Base-by-base conservation (phyloP, 2,113 vertebrate genomes). In the Piprites chloris region DNA sequence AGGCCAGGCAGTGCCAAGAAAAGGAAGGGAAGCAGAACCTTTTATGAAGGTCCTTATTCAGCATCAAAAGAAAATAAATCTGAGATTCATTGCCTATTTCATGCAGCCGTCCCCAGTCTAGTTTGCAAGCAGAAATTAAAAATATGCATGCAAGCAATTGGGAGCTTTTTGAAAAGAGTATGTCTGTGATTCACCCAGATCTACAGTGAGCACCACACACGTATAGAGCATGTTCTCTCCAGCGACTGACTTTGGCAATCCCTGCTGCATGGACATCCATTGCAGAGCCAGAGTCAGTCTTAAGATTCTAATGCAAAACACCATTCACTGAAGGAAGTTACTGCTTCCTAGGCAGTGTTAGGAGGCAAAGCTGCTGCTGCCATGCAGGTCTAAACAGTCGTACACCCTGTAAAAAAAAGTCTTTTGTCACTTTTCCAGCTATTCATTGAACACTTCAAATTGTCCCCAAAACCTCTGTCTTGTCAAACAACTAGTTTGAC, bases 71-170 rank as follows among this genome's bases (percentile, higher is more conserved):
- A 32, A 78, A 92, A 66, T 19, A 61, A 63, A 50, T n/a, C 14
- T 65, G n/a, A 24, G 17, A n/a, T 53, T 68, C 4, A 1, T 12
- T 79, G 44, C 18, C 13, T 79, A 5, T 73, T 93, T 69, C 42
- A 41, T 46, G 14, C 37, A n/a, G 27, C 1, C 0, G 11, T 55
- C 80, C 75, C 65, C 65, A 77, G 21, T 22, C 50, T 42, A 50
- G 14, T 72, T 94, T 93, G 74, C 39, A 75, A 87, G 66, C 6
- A 63, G 52, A 55, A 87, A 19, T 61, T 83, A 44, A 76, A 80
- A 63, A 46, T 22, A 21, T 0, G 3, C 5, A 6, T 11, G n/a
- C 17, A 55, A 80, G 42, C 27, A 37, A 8, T 1, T 13, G 26
- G n/a, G 39, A 73, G n/a, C 2, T 46, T 87, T 88, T 59, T 77